Conservation (phyloP, 1,140 invertebrate genomes). For the Brachionus koreanus region DNA sequence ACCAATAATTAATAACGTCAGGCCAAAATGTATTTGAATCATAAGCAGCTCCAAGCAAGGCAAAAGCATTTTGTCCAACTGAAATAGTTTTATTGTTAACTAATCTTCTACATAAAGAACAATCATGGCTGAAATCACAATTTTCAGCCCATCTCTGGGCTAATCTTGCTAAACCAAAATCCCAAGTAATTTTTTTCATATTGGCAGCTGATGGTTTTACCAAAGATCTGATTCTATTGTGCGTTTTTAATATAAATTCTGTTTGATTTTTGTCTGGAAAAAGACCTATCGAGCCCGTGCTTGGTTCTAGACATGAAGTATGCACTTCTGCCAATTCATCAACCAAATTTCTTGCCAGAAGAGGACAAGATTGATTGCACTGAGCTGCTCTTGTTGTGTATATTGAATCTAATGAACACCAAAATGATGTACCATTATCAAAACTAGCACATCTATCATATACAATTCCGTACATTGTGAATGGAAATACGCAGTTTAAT, state of each 20-base stretch:
- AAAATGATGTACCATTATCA: neutral
- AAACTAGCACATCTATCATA: conserved; percentile 5
- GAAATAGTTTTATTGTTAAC: conserved; percentile 19
- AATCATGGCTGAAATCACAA: conserved; percentile 34
- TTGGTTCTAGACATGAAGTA: neutral
- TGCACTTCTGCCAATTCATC: neutral
- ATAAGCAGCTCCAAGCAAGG: neutral
- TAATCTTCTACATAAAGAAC: neutral
- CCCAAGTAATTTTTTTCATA: conserved; percentile 26
- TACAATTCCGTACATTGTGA: neutral
- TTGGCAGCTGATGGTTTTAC: neutral
- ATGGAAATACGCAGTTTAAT: conserved; percentile 37
- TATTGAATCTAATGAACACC: conserved; percentile 11
- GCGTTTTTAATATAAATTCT: neutral
- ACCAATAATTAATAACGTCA: conserved; percentile 11
- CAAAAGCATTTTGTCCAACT: conserved; percentile 34
- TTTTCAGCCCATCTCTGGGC: conserved; percentile 15
- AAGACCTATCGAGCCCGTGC: neutral
- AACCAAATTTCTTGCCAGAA: conserved; percentile 2
- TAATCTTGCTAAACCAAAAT: conserved; percentile 26
- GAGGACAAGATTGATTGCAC: conserved; percentile 27
- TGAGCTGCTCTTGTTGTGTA: conserved; percentile 5
- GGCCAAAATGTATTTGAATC: neutral
- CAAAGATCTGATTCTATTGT: neutral
- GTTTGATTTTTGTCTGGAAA: neutral